Evolutionary conservation across 2,888 invertebrate species (phyloP).

Genomic region (Schrankia costaestrigalis): DNA sequence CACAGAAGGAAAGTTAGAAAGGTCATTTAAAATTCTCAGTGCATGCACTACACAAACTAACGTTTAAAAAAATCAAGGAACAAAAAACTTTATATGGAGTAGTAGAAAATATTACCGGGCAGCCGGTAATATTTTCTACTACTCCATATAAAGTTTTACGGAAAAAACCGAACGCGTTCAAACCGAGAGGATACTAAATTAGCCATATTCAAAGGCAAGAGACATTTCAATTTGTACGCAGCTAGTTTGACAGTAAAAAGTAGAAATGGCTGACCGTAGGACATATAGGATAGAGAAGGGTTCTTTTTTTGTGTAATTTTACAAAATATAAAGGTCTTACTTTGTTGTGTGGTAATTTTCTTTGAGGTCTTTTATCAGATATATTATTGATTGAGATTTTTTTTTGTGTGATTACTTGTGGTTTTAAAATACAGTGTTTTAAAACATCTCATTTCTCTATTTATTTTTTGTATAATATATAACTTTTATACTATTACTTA

Average conservation of each 20-base stretch:
- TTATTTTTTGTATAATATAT: too few species aligned
- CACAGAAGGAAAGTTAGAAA: too few species aligned
- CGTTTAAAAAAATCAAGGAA: too few species aligned
- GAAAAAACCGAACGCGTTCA: constrained; percentile 41
- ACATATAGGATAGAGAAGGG: constrained; percentile 21
- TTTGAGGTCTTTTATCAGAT: constrained; percentile 2
- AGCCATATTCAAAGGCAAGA: constrained; percentile 55
- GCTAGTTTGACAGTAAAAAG: constrained; percentile 30
- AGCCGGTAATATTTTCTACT: too few species aligned
- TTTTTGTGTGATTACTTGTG: too few species aligned
- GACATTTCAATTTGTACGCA: constrained; percentile 49
- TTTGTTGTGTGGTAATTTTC: constrained; percentile 25
- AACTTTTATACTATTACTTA: too few species aligned
- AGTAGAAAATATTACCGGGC: too few species aligned
- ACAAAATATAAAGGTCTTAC: constrained; percentile 16
- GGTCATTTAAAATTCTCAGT: too few species aligned
- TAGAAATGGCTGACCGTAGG: constrained; percentile 25
- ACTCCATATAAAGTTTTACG: constrained; percentile 36
- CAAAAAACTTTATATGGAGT: constrained; percentile 37
- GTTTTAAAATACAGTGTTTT: too few species aligned
- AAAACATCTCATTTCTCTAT: too few species aligned
- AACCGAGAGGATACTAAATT: constrained; percentile 49
- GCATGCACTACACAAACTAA: too few species aligned
- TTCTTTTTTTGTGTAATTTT: constrained; percentile 13
- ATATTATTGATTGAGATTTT: too few species aligned